Conservation (phyloP, 2,797 vertebrate species). For the Epinephelus awoara region DNA sequence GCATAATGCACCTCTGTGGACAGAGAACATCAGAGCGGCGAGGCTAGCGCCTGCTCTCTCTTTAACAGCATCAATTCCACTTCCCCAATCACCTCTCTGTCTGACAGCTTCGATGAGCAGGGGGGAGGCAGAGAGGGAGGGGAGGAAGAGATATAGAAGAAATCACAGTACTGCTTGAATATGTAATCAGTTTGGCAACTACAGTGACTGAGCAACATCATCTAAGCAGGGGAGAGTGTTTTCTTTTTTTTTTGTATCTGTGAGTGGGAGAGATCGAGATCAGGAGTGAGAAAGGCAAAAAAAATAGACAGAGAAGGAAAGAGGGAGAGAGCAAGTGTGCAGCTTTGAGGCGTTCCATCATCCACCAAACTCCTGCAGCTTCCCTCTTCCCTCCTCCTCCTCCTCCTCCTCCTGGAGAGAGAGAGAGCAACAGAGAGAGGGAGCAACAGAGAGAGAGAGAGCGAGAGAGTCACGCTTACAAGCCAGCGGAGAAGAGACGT, state of each 20-base stretch:
- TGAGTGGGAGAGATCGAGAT: slow-evolving; percentile 77
- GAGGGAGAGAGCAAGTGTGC: slow-evolving; percentile 82
- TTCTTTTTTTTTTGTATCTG: slow-evolving; percentile 59
- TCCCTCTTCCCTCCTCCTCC: slow-evolving; percentile 84
- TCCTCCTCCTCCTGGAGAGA: slow-evolving; percentile 79
- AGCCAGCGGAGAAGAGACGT: slow-evolving; percentile 82
- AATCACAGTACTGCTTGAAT: slow-evolving; percentile 81
- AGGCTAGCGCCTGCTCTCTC: slow-evolving; percentile 54
- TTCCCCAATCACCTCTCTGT: slow-evolving; percentile 67
- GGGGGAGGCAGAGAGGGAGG: slow-evolving; percentile 28
- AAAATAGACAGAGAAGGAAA: slow-evolving; percentile 68
- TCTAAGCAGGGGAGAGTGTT: slow-evolving; percentile 56
- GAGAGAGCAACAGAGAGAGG: slow-evolving; percentile 34
- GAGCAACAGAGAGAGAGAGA: slow-evolving; percentile 59
- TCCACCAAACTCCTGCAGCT: slow-evolving; percentile 85
- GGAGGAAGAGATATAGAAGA: slow-evolving; percentile 45
- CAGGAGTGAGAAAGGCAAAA: slow-evolving; percentile 46
- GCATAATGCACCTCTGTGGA: slow-evolving; percentile 68
- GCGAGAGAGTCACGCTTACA: slow-evolving; percentile 79
- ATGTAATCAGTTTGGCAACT: slow-evolving; percentile 86
- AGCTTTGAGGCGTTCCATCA: slow-evolving; percentile 86
- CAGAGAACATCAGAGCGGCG: slow-evolving; percentile 58
- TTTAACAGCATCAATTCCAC: slow-evolving; percentile 62
- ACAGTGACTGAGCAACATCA: slow-evolving; percentile 68
- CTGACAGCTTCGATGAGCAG: slow-evolving; percentile 59